These are phyloP conservation scores for Cavia aperea DNA, from an alignment of 2,113 vertebrate genomes.

Conservation along the genomic window DNA sequence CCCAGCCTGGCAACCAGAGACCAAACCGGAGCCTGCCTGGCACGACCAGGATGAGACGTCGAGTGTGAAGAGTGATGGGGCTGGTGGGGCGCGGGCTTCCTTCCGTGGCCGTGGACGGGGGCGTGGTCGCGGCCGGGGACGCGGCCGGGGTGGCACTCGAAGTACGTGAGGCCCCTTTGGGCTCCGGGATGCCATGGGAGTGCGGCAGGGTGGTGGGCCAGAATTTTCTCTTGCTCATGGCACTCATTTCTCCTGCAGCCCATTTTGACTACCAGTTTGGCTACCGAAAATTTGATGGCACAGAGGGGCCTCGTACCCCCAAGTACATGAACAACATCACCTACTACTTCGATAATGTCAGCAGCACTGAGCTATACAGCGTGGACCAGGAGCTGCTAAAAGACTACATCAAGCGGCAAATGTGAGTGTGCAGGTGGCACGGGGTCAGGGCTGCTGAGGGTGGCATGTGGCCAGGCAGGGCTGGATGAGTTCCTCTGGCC, in stretches of 20 bases:
- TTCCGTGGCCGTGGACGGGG: constrained; percentile 92
- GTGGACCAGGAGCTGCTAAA: constrained; percentile 96
- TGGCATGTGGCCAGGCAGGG: background rate
- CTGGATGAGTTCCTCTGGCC: background rate
- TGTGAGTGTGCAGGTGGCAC: constrained; percentile 79
- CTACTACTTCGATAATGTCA: constrained; percentile 98
- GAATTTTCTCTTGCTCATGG: constrained; percentile 14
- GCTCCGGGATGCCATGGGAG: constrained; percentile 50
- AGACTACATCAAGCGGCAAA: constrained; percentile 98
- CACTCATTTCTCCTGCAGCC: constrained; percentile 72
- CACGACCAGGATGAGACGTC: constrained; percentile 95
- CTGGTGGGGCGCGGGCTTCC: constrained; percentile 86
- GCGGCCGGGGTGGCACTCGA: constrained; percentile 86
- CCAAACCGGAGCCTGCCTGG: constrained; percentile 91
- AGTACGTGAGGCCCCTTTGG: constrained; percentile 70
- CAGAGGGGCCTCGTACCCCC: constrained; percentile 85
- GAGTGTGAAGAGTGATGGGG: constrained; percentile 96
- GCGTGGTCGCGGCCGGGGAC: constrained; percentile 87
- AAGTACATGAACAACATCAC: constrained; percentile 92
- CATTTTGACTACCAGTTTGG: constrained; percentile 94
- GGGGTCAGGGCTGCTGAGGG: background rate
- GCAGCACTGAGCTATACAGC: constrained; percentile 90
- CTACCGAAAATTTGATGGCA: constrained; percentile 89
- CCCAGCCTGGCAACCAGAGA: constrained; percentile 91
- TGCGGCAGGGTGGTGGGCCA: background rate